Evolutionary conservation across 2,888 invertebrate genomes (phyloP), one percentile per base, ranked within the genome.

Genomic region (Drosophila infuscata): DNA sequence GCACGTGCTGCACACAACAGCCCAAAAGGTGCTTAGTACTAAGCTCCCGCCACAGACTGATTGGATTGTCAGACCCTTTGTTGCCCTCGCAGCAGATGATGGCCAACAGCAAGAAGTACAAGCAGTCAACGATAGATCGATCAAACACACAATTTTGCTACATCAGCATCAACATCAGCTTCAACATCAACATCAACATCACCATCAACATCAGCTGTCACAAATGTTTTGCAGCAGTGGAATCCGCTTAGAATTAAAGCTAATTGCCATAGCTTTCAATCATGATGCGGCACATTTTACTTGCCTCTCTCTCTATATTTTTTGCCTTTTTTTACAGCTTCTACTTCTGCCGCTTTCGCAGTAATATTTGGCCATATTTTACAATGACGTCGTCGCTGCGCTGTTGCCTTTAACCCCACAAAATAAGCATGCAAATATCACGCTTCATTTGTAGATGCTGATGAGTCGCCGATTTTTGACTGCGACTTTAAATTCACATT

Each of bases 181-280:
- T 33, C 33, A 33, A 9, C 38, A 3, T 38, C 17, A 38, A 3
- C 38, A 17, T 38, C 9, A 9, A 8, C 17, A 17, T 41, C 46
- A 15, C 12, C 15, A 15, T 46, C 25, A 15, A 4, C 15, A 15
- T 62, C 73, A 63, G 68, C 71, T 76, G 81, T 76, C 77, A 76
- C 63, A 72, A 38, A 61, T 51, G 29, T 32, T 25, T 60, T 12
- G 30, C 35, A 52, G 48, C 70, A 57, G 30, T 29, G 32, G 61
- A 81, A 79, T 79, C 79, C 60, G 89, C 90, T 87, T 87, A 87
- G 87, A 80, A 87, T 87, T 86, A 86, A 88, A 90, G 90, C 90
- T 87, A 87, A 87, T 90, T 87, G 87, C 87, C 75, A 74, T 67
- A 65, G 78, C 81, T 79, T 79, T 81, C 70, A 76, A 69, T 67